Conservation (phyloP, 2,113 vertebrate species). For the Corapipo altera region DNA sequence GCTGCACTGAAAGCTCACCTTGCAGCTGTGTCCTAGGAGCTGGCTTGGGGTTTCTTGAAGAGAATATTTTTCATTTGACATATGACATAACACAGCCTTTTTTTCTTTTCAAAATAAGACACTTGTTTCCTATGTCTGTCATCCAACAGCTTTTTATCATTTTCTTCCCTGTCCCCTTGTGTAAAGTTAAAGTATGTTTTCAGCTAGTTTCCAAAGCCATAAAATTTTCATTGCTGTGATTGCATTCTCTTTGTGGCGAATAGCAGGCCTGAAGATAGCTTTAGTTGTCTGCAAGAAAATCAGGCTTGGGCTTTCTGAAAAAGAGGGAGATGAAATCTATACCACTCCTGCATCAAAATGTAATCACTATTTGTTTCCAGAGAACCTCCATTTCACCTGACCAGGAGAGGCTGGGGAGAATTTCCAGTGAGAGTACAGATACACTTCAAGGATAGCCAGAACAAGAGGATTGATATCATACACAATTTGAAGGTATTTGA, state of each 20-base stretch:
- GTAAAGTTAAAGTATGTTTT: background rate
- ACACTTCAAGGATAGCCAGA: slow-evolving; percentile 97
- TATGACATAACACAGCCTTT: background rate
- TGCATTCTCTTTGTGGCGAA: background rate
- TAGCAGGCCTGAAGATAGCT: background rate
- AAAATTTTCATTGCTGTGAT: background rate
- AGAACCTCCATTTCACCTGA: slow-evolving; percentile 96
- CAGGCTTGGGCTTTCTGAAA: background rate
- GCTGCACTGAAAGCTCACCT: background rate
- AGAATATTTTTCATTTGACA: background rate
- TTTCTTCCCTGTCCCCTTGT: background rate
- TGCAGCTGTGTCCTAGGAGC: background rate
- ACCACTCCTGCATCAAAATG: background rate
- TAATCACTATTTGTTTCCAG: slow-evolving; percentile 73
- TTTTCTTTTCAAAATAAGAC: background rate
- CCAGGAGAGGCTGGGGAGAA: slow-evolving; percentile 96
- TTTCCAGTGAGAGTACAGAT: slow-evolving; percentile 98
- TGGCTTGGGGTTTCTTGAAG: background rate
- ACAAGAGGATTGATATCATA: slow-evolving; percentile 99
- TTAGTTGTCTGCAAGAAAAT: background rate
- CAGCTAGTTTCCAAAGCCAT: background rate
- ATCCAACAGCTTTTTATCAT: background rate
- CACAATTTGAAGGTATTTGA: slow-evolving; percentile 93
- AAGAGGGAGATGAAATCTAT: background rate
- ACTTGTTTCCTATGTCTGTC: background rate